phyloP scores from a whole-genome alignment of 2,113 vertebrate genomes.

The Pipra filicauda region DNA sequence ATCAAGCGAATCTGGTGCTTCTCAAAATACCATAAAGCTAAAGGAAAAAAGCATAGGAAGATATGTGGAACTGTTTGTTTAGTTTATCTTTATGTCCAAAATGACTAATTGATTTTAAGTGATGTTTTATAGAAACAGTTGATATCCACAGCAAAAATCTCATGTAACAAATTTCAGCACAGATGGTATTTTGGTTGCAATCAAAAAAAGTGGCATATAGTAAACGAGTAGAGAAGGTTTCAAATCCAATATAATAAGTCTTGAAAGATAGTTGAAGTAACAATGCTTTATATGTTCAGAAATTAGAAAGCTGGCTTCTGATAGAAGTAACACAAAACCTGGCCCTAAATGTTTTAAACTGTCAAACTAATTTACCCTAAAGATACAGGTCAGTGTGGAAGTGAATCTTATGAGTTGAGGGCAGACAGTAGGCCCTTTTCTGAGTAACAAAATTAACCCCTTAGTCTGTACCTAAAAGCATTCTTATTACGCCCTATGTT shows the following conservation, averaged over 20 bases:
- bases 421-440: not conserved
- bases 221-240: constrained; percentile 5
- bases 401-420: not conserved
- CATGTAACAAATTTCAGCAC: constrained; percentile 43
- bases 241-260: not conserved
- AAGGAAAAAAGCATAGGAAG: not conserved
- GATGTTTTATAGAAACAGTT: constrained; percentile 36
- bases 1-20: not conserved
- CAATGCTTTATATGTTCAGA: not conserved
- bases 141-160: constrained; percentile 12
- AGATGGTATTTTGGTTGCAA: constrained; percentile 57
- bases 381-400: not conserved
- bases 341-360: not conserved
- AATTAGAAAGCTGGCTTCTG: not conserved
- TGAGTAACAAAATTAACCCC: not conserved
- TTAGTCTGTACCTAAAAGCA: not conserved
- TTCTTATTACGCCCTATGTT: not conserved
- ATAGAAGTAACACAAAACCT: not conserved
- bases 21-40: not conserved
- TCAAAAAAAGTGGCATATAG: not conserved
- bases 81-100: constrained; percentile 12
- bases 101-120: constrained; percentile 43
- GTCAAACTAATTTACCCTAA: not conserved
- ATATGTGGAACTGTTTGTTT: constrained; percentile 26
- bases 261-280: constrained; percentile 10